Evolutionary conservation across 2,888 invertebrate genomes (phyloP).

Genomic region (Drosophila differens): DNA sequence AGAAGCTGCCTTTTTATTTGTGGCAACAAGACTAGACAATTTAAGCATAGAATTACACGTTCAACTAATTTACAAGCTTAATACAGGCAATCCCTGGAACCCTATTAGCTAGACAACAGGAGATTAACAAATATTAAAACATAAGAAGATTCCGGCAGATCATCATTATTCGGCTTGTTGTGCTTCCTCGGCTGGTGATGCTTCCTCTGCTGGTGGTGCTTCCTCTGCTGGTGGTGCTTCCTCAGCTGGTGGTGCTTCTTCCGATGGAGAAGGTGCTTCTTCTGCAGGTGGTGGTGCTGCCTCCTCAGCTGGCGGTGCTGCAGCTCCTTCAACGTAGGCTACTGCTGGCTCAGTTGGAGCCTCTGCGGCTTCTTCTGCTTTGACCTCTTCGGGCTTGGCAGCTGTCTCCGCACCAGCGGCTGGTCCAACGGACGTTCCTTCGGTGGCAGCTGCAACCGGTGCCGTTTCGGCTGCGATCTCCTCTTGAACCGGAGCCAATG

Average conservation of each 20-base stretch:
- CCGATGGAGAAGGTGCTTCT: constrained; percentile 14
- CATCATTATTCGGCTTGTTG: constrained; percentile 21
- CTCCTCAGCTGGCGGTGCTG: constrained; percentile 5
- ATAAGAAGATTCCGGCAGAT: constrained; percentile 4
- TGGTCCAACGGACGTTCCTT: not conserved
- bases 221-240: constrained; percentile 28
- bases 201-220: not conserved
- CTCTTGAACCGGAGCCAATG: not conserved
- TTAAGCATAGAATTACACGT: constrained; percentile 38
- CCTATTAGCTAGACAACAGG: not conserved
- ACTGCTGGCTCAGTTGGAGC: constrained; percentile 14
- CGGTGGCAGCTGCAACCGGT: not conserved
- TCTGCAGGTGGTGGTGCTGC: constrained; percentile 7
- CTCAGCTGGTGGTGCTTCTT: constrained; percentile 16
- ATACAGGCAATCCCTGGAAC: not conserved
- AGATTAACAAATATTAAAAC: constrained; percentile 6
- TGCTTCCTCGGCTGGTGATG: constrained; percentile 13
- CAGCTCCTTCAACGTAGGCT: constrained; percentile 7
- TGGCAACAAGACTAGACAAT: not conserved
- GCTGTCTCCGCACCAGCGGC: constrained; percentile 9
- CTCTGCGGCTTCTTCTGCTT: constrained; percentile 12
- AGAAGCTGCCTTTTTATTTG: not conserved
- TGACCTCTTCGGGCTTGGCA: constrained; percentile 10
- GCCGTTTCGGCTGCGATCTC: not conserved
- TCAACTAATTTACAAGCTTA: constrained; percentile 41